Percentiles rank a stretch among this genome's conserved stretches.
phyloP scores from a whole-genome alignment of 1,140 invertebrate species.

The Caerostris extrusa region DNA sequence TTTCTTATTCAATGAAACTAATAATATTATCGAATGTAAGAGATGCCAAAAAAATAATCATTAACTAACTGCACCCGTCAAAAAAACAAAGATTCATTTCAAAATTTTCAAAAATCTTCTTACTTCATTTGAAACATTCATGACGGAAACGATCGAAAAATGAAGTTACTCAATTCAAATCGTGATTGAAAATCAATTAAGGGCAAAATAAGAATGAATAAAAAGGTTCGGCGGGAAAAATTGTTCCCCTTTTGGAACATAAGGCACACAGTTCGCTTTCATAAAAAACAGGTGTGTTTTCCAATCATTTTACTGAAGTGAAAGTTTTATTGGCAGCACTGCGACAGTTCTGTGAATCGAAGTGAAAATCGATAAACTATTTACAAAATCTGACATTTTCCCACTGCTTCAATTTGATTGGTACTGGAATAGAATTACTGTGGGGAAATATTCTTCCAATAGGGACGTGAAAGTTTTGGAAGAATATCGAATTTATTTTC shows the following conservation, averaged over 20 bases:
- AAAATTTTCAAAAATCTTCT: too few species aligned
- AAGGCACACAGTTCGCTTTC: background rate
- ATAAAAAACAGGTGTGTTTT: background rate
- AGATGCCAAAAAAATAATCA: too few species aligned
- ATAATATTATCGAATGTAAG: too few species aligned
- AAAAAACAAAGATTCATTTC: too few species aligned
- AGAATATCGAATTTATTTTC: too few species aligned
- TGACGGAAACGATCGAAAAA: background rate
- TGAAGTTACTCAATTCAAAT: background rate
- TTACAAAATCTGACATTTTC: background rate
- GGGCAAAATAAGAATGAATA: background rate
- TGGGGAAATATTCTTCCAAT: background rate
- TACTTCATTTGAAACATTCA: too few species aligned
- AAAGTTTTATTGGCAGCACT: background rate
- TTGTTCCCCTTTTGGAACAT: background rate
- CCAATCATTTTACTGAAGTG: background rate
- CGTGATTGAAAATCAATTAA: constrained; percentile 11
- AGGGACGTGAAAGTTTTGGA: too few species aligned
- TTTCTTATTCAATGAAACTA: too few species aligned
- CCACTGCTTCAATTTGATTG: constrained; percentile 10
- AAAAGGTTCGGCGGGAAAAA: background rate
- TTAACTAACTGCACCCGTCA: too few species aligned
- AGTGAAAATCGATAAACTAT: constrained; percentile 37
- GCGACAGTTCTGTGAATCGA: background rate
- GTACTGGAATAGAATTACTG: background rate